phyloP scores from a whole-genome alignment of 1,140 invertebrate species.

The Danaus melanippus region DNA sequence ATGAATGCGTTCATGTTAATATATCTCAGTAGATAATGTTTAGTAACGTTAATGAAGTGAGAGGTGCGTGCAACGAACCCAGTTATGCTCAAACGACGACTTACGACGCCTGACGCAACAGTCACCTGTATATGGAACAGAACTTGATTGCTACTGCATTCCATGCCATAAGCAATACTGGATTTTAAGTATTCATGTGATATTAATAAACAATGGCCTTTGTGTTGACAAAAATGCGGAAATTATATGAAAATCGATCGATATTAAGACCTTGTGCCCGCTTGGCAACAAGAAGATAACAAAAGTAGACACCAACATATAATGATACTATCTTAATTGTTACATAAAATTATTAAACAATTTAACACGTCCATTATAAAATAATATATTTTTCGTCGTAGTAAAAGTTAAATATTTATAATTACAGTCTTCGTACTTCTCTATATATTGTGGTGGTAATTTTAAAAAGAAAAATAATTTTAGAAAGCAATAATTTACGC shows the following conservation, averaged over 20 bases:
- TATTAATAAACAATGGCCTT: conserved; percentile 25
- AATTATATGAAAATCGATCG: conserved; percentile 19
- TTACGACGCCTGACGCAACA: conserved; percentile 49
- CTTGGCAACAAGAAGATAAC: conserved; percentile 6
- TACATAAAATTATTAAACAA: too few relatives aligned
- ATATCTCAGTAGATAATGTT: conserved; percentile 1
- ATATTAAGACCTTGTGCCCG: conserved; percentile 15
- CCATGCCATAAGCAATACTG: conserved; percentile 32
- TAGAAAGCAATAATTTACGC: too few relatives aligned
- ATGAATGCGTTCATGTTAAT: neutral
- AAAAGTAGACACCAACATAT: too few relatives aligned
- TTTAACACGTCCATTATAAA: too few relatives aligned
- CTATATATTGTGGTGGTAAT: too few relatives aligned
- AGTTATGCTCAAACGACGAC: conserved; percentile 22
- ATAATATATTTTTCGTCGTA: too few relatives aligned
- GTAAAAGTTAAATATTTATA: too few relatives aligned
- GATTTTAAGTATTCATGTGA: conserved; percentile 19
- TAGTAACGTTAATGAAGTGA: conserved; percentile 37
- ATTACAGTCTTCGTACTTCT: too few relatives aligned
- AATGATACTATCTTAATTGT: too few relatives aligned
- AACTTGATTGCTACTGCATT: conserved; percentile 49
- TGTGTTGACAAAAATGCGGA: conserved; percentile 26
- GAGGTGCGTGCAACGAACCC: conserved; percentile 31
- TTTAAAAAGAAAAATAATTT: too few relatives aligned
- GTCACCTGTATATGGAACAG: conserved; percentile 50